phyloP scores from a whole-genome alignment of 2,113 vertebrate species.

The Mirounga angustirostris region DNA sequence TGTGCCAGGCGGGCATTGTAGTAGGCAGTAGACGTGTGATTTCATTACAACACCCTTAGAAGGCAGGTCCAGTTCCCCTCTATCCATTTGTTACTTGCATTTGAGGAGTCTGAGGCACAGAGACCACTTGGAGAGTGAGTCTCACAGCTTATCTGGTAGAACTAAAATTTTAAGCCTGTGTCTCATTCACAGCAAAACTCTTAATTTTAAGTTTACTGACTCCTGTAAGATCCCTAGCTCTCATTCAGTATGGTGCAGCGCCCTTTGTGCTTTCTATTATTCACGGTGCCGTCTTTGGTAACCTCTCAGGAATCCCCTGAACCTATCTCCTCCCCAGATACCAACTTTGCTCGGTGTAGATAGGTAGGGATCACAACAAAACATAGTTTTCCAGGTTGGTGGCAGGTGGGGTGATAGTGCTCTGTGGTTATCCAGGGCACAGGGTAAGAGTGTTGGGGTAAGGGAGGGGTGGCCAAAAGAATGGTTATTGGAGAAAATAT shows the following conservation, averaged over 20 bases:
- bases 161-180: constrained; percentile 17
- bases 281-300: background rate
- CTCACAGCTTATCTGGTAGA: background rate
- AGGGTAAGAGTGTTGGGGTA: background rate
- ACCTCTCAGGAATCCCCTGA: background rate
- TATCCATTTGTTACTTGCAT: background rate
- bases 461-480: background rate
- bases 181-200: constrained; percentile 35
- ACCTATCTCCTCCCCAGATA: background rate
- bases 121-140: background rate
- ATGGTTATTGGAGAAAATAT: background rate
- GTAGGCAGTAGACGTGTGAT: background rate
- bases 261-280: background rate
- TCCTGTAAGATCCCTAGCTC: background rate
- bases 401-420: background rate
- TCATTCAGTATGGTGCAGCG: background rate
- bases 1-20: background rate
- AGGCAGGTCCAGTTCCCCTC: background rate
- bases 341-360: background rate
- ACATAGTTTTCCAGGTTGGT: background rate
- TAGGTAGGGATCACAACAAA: background rate
- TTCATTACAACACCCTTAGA: background rate
- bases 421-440: background rate
- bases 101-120: background rate
- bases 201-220: background rate